Evolutionary conservation across 2,888 invertebrate species (phyloP).

Genomic region (Andrena bicolor): DNA sequence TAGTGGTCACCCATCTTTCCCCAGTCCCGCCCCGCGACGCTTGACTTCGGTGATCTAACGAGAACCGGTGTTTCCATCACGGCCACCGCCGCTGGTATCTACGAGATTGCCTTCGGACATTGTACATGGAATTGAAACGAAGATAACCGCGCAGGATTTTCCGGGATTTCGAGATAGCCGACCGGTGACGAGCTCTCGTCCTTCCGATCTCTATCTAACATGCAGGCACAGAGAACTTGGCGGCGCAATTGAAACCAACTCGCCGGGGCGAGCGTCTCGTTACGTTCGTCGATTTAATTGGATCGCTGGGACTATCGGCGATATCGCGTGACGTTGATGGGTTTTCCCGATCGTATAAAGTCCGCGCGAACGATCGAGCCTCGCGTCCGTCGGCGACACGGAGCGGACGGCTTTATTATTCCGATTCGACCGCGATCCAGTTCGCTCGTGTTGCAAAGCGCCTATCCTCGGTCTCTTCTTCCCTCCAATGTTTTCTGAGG

Average conservation of each 20-base stretch:
- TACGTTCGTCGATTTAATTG: conserved; percentile 8
- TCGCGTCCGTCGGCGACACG: not conserved
- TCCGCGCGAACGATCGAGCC: not conserved
- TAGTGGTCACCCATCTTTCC: too few species aligned
- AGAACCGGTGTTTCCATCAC: too few species aligned
- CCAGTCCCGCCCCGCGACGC: too few species aligned
- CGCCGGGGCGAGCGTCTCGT: not conserved
- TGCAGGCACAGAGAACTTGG: not conserved
- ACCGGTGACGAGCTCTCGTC: not conserved
- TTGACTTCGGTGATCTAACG: too few species aligned
- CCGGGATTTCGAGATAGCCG: not conserved
- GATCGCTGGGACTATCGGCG: not conserved
- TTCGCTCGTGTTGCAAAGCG: not conserved
- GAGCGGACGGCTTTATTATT: not conserved
- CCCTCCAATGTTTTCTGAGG: not conserved
- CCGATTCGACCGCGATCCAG: not conserved
- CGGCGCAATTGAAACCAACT: not conserved
- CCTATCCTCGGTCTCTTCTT: not conserved
- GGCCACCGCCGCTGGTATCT: too few species aligned
- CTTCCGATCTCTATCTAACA: not conserved
- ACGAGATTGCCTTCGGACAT: too few species aligned
- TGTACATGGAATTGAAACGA: too few species aligned
- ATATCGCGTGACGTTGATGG: not conserved
- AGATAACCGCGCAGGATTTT: not conserved
- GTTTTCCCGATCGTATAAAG: conserved; percentile 12